These are phyloP conservation scores for Drosophila silvestris DNA, from an alignment of 2,888 invertebrate genomes.

Conservation along the genomic window DNA sequence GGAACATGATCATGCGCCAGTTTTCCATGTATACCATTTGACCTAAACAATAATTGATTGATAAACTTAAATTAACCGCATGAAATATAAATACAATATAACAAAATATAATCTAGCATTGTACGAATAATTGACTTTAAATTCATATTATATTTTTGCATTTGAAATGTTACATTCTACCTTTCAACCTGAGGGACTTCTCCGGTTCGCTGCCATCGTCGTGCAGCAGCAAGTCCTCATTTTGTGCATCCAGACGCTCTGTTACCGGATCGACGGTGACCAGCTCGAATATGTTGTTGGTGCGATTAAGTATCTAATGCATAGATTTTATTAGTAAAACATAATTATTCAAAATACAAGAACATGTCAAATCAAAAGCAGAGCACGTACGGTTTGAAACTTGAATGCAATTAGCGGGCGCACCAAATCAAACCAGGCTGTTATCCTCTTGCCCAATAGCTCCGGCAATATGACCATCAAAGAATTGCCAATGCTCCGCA, in stretches of 20 bases:
- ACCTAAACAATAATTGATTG: constrained; percentile 87
- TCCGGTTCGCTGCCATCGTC: constrained; percentile 89
- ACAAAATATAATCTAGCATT: neutral
- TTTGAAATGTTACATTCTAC: constrained; percentile 83
- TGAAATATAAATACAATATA: neutral
- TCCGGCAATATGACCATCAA: constrained; percentile 95
- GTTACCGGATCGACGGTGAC: constrained; percentile 95
- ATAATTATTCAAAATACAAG: neutral
- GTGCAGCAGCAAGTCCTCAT: constrained; percentile 85
- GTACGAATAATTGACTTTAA: neutral
- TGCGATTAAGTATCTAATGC: constrained; percentile 94
- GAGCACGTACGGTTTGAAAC: constrained; percentile 93
- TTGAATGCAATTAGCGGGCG: constrained; percentile 97
- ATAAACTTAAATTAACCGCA: neutral
- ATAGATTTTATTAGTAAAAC: neutral
- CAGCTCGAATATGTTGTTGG: constrained; percentile 98
- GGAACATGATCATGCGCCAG: constrained; percentile 98
- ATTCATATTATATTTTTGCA: neutral
- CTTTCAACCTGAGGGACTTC: constrained; percentile 92
- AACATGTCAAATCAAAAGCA: neutral
- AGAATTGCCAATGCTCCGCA: constrained; percentile 95
- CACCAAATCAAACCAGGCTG: constrained; percentile 95
- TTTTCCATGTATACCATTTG: constrained; percentile 99
- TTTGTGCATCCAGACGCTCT: constrained; percentile 87
- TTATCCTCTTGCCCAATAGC: constrained; percentile 94